Evolutionary conservation across 2,888 invertebrate species (phyloP).

Genomic region (Agriopis marginaria): DNA sequence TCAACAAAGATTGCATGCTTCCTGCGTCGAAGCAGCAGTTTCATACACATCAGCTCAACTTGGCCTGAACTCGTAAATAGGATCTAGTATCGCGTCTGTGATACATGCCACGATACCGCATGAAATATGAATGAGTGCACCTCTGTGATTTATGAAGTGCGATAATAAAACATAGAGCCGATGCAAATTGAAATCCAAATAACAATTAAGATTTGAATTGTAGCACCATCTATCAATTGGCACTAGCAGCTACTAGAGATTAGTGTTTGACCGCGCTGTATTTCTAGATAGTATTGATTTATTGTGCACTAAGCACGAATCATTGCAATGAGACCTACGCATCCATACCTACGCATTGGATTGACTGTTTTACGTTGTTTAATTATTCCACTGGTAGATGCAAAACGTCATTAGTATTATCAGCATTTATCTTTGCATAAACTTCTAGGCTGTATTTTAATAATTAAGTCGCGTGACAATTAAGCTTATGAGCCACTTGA

Average conservation of each 20-base stretch:
- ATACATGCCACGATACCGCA: slow-evolving; percentile 76
- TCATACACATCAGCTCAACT: slow-evolving; percentile 61
- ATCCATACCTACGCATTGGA: background rate
- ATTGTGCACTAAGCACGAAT: slow-evolving; percentile 15
- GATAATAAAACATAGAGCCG: slow-evolving; percentile 65
- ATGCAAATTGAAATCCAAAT: slow-evolving; percentile 59
- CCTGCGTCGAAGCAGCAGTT: slow-evolving; percentile 19
- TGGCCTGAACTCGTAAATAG: slow-evolving; percentile 74
- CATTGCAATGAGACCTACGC: slow-evolving; percentile 5
- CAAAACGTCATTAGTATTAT: background rate
- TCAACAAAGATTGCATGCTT: slow-evolving; percentile 9
- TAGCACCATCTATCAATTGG: slow-evolving; percentile 45
- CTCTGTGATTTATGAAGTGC: slow-evolving; percentile 73
- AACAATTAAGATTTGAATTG: slow-evolving; percentile 60
- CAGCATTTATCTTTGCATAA: background rate
- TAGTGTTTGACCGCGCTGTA: slow-evolving; percentile 30
- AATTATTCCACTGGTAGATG: background rate
- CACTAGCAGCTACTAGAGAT: slow-evolving; percentile 27
- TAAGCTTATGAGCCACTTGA: too few relatives aligned
- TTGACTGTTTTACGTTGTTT: background rate
- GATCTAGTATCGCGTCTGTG: slow-evolving; percentile 70
- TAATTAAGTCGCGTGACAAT: too few relatives aligned
- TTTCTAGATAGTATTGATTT: slow-evolving; percentile 27
- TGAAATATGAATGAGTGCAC: slow-evolving; percentile 77
- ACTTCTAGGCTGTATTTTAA: too few relatives aligned